These are phyloP conservation scores for Apostichopus leukothele DNA, from an alignment of 53 echinoderm and acorn worm genomes.

Conservation along the genomic window DNA sequence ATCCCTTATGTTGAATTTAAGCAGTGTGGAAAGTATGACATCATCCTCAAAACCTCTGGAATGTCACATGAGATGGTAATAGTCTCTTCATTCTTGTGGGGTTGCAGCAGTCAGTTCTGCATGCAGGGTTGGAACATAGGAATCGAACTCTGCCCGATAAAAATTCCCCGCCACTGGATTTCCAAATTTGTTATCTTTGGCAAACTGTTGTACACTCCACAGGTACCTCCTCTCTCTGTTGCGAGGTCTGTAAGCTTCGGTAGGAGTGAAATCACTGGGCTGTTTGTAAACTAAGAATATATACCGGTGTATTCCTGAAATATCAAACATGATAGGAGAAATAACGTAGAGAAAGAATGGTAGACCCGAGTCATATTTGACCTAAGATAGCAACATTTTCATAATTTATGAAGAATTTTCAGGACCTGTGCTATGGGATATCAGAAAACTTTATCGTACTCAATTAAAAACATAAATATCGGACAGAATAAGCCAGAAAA, in stretches of 20 bases:
- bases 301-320: slow-evolving; percentile 82
- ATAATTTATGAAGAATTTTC: too few species aligned
- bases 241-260: slow-evolving; percentile 51
- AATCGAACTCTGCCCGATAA: slow-evolving; percentile 85
- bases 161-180: slow-evolving; percentile 92
- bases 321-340: neutral
- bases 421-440: too few species aligned
- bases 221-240: slow-evolving; percentile 56
- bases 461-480: too few species aligned
- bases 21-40: too few species aligned
- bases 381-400: too few species aligned
- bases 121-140: slow-evolving; percentile 70
- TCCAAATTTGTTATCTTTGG: slow-evolving; percentile 66
- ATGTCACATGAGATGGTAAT: too few species aligned
- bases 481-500: too few species aligned
- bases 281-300: slow-evolving; percentile 91
- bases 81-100: neutral
- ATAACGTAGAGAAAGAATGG: too few species aligned
- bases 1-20: too few species aligned
- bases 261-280: slow-evolving; percentile 48
- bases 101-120: slow-evolving; percentile 61
- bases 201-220: slow-evolving; percentile 67
- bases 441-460: too few species aligned
- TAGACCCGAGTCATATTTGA: too few species aligned
- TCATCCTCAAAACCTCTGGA: too few species aligned